Evolutionary conservation across 2,797 vertebrate species (phyloP).

Genomic region (Cossypha heuglini): DNA sequence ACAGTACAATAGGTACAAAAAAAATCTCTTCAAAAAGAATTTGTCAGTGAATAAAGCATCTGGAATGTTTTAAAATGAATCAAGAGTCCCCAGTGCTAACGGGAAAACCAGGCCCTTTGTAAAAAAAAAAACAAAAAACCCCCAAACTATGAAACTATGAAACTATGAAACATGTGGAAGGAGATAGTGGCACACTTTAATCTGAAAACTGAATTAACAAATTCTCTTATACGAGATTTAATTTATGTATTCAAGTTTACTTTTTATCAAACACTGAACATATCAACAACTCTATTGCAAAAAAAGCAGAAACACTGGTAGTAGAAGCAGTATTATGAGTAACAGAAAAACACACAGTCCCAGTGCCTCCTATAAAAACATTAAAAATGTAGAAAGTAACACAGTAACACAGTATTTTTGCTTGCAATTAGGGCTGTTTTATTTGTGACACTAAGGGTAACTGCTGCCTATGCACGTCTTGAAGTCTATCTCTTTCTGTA

Average conservation of each 20-base stretch:
- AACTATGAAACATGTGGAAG: background rate
- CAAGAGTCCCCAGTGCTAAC: background rate
- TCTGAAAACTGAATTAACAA: background rate
- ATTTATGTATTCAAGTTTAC: background rate
- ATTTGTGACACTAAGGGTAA: background rate
- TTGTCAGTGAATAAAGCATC: constrained; percentile 11
- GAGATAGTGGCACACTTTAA: background rate
- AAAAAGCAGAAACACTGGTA: background rate
- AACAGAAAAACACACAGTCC: background rate
- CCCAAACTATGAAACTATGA: background rate
- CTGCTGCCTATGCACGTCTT: background rate
- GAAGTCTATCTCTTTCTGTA: background rate
- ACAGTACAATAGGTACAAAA: background rate
- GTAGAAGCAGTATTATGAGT: background rate
- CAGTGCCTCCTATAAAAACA: background rate
- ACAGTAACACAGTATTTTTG: background rate
- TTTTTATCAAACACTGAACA: background rate
- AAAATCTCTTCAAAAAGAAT: background rate
- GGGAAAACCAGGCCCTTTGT: background rate
- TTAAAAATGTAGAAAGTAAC: background rate
- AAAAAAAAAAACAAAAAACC: background rate
- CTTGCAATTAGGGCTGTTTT: background rate
- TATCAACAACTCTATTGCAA: background rate
- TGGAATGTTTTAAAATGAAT: constrained; percentile 39
- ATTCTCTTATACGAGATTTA: background rate